Evolutionary conservation across 2,797 vertebrate genomes (phyloP), one percentile per base, ranked within the genome.

Genomic region (Bovichtus diacanthus): DNA sequence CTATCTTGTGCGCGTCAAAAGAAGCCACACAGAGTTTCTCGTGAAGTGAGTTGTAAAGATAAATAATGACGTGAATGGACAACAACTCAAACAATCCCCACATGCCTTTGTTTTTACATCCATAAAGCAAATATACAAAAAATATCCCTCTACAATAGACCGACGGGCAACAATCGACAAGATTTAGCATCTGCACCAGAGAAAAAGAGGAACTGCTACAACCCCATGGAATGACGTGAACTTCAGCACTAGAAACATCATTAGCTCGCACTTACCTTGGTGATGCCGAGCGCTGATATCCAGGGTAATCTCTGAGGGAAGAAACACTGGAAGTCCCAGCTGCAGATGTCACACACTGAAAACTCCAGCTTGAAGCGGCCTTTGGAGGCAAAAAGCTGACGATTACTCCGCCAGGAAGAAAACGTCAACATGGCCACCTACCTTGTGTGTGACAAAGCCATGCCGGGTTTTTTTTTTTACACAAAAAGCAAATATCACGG

Each of bases 251-350:
- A 39, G 10, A 15, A 27, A 39, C 36, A 29, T 41, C 19, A 43
- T 50, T 13, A 50, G 23, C 47, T n/a, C n/a, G 23, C 34, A 27
- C 55, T 39, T 47, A 60, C 15, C 34, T 70, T 72, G 27, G n/a
- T 31, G 39, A 44, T 43, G 49, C 5, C 8, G 11, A 27, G 53
- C 3, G 4, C 19, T 41, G 61, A 58, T 6, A 58, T 51, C 21
- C 49, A 31, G n/a, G n/a, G 61, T 23, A 8, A 31, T 49, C 21
- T 62, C 50, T 60, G 59, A 27, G 16, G 21, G 46, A 41, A 15
- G 63, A 39, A 36, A 27, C 7, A 4, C 25, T 9, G 56, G 10
- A 18, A 25, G 9, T 11, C 15, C 23, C 15, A 44, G 47, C 38
- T 18, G 15, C 27, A 38, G 8, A 18, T 25, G 62, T 65, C 34